These are phyloP conservation scores for Nesogale talazaci DNA, from an alignment of 2,113 vertebrate genomes.

Conservation along the genomic window DNA sequence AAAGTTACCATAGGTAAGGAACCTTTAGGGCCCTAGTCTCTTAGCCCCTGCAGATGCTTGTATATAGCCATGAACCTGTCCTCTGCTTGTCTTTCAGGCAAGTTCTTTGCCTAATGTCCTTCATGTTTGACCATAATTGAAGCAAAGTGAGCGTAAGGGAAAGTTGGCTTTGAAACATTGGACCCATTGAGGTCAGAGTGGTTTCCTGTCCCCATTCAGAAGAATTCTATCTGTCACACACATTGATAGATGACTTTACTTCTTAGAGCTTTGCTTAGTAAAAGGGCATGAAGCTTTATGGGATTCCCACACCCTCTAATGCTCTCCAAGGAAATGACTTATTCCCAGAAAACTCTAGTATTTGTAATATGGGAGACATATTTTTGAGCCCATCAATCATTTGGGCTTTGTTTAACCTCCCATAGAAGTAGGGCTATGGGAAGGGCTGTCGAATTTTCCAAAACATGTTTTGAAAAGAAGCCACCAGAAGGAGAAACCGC, in stretches of 20 bases:
- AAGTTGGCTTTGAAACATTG: slow-evolving; percentile 76
- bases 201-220: slow-evolving; percentile 81
- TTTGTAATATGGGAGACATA: slow-evolving; percentile 64
- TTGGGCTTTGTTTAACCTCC: slow-evolving; percentile 74
- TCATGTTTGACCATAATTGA: slow-evolving; percentile 43
- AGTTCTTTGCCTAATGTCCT: slow-evolving; percentile 49
- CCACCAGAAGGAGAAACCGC: slow-evolving; percentile 63
- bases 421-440: slow-evolving; percentile 66
- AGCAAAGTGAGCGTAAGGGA: slow-evolving; percentile 64
- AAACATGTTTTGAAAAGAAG: slow-evolving; percentile 75
- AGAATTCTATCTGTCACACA: slow-evolving; percentile 71
- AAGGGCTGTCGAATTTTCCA: slow-evolving; percentile 74
- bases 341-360: slow-evolving; percentile 62
- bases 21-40: not conserved
- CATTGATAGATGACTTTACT: slow-evolving; percentile 62
- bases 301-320: slow-evolving; percentile 69
- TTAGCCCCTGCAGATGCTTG: not conserved
- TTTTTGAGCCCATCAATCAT: slow-evolving; percentile 58
- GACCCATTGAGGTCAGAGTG: slow-evolving; percentile 78
- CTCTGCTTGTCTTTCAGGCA: not conserved
- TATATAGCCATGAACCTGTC: not conserved
- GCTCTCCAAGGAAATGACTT: slow-evolving; percentile 61
- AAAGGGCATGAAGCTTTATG: slow-evolving; percentile 47
- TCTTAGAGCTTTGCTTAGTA: slow-evolving; percentile 56
- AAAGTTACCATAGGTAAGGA: slow-evolving; percentile 30